Percentiles rank a stretch among this genome's conserved stretches.
Evolutionary conservation across 1,140 invertebrate genomes (phyloP).

Genomic region (Onthophagus taurus): DNA sequence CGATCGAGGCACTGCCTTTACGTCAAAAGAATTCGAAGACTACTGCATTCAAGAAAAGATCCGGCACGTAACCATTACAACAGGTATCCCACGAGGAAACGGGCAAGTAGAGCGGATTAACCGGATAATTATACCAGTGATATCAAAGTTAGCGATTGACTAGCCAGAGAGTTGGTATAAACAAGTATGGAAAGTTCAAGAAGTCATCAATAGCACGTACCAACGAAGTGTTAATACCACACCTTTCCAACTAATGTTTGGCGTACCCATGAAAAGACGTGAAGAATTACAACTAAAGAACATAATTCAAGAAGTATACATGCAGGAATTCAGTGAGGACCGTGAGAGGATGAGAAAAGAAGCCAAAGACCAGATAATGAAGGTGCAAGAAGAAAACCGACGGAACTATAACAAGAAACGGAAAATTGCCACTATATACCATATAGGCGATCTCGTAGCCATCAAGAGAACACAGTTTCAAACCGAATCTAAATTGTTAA

Average conservation of each 20-base stretch:
- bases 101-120: constrained; percentile 6
- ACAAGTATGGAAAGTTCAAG: background rate
- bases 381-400: constrained; percentile 31
- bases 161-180: background rate
- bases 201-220: background rate
- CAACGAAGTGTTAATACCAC: background rate
- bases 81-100: constrained; percentile 4
- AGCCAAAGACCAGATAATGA: constrained; percentile 2
- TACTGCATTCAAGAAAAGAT: background rate
- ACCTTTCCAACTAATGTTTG: constrained; percentile 3
- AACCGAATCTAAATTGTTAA: constrained; percentile 17
- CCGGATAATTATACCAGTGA: background rate
- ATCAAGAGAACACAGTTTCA: constrained; percentile 33
- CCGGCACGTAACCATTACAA: constrained; percentile 1
- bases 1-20: constrained; percentile 19
- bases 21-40: constrained; percentile 16
- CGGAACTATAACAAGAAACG: constrained; percentile 27
- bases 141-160: background rate
- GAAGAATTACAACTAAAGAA: constrained; percentile 7
- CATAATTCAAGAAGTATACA: constrained; percentile 10
- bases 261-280: background rate
- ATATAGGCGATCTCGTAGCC: constrained; percentile 31
- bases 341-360: constrained; percentile 1
- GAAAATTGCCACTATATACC: constrained; percentile 21
- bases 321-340: constrained; percentile 1